A percentile compares a stretch with the other conserved stretches of the same genome.
phyloP scores from a whole-genome alignment of 2,888 invertebrate genomes.

The Andrena camellia region DNA sequence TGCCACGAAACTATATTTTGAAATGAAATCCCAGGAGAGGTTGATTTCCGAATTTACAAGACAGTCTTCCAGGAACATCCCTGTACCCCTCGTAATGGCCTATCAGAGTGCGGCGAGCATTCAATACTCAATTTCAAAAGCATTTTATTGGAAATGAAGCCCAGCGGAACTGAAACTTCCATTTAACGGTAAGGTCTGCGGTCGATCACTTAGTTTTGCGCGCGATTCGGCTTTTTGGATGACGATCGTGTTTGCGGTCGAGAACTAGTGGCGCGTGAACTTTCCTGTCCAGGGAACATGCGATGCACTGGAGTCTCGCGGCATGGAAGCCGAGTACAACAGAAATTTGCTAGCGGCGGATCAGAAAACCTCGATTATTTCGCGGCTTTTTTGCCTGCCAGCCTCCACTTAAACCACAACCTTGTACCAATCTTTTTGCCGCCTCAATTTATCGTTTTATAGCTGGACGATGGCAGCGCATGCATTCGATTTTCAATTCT shows the following conservation, averaged over 20 bases:
- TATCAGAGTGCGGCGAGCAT: not conserved
- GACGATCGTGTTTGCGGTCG: conserved; percentile 67
- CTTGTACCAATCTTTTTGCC: conserved; percentile 39
- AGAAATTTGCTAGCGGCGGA: conserved; percentile 38
- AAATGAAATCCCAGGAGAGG: not conserved
- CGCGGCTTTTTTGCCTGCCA: conserved; percentile 35
- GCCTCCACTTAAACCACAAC: conserved; percentile 33
- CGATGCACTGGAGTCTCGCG: conserved; percentile 29
- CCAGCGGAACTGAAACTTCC: conserved; percentile 52
- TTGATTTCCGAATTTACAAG: not conserved
- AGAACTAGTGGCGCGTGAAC: conserved; percentile 65
- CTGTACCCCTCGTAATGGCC: not conserved
- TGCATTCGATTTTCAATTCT: conserved; percentile 49
- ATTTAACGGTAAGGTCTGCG: conserved; percentile 67
- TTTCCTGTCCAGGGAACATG: conserved; percentile 42
- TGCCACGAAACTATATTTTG: not conserved
- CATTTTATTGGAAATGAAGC: conserved; percentile 39
- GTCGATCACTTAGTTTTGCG: conserved; percentile 67
- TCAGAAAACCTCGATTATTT: conserved; percentile 39
- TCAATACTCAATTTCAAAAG: not conserved
- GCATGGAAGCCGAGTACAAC: conserved; percentile 21
- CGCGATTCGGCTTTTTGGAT: conserved; percentile 55
- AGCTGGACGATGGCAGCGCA: not conserved
- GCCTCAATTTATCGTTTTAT: conserved; percentile 2
- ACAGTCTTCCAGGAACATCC: not conserved